Evolutionary conservation across 2,113 vertebrate species (phyloP), one percentile per base, ranked within the genome.

Genomic region (Melospiza melodia): DNA sequence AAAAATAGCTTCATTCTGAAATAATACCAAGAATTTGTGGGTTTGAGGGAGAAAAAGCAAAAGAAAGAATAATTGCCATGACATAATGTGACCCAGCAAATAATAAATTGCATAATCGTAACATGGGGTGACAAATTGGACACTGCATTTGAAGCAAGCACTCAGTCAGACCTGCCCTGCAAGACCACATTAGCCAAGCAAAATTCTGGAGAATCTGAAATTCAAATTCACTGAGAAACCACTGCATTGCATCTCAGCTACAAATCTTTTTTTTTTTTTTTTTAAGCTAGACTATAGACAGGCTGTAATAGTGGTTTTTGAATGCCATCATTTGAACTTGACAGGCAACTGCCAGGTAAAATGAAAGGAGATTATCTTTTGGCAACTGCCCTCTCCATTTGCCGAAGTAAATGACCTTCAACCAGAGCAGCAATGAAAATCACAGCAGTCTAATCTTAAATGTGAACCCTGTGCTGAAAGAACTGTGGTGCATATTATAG

Each of bases 351-450:
- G 88, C 89, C 93, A 93, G 90, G 93, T 91, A 84, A 93, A 96
- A 93, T 86, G 86, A 91, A 75, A 95, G 49, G 61, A 95, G 90
- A 95, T 97, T 97, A 94, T 85, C 88, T 95, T 93, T 95, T 91
- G 84, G 94, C 95, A 95, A 84, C 78, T 83, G 62, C 69, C 85
- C 66, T 95, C 93, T 93, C 89, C 54, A 65, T 93, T 96, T 96
- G 83, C 82, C 78, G 85, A 91, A 94, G 87, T 79, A 78, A 96
- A 95, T 89, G 97, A 95, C 95, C 97, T 97, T 94, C 88, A 92
- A 67, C 88, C 69, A 90, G 41, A 83, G 69, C 90, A 84, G 35
- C 84, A 90, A 90, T 89, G 91, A 96, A 92, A 97, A 94, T 90
- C 84, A 63, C 81, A 71, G 93, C 93, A 87, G 93, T 79, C 93